A percentile compares a stretch with the other conserved stretches of the same genome.
Evolutionary conservation across 64 coral and sea anemone species (phyloP).

Genomic region (Montipora cactus): DNA sequence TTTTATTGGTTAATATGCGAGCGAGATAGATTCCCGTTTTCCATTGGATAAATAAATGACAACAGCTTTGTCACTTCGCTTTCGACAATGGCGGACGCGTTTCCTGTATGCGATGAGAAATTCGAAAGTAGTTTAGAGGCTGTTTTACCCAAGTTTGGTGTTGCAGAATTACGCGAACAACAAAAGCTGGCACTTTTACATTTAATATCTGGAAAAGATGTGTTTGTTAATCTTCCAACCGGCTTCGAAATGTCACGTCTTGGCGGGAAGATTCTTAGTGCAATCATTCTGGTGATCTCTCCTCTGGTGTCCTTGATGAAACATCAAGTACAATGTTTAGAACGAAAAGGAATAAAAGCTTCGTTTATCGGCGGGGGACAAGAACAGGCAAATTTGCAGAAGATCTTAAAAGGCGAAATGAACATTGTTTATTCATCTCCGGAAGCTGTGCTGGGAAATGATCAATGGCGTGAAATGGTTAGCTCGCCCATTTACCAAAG

Average conservation of each 20-base stretch:
- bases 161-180: background rate
- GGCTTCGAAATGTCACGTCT: background rate
- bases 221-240: background rate
- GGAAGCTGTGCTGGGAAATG: background rate
- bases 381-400: background rate
- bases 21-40: too few relatives aligned
- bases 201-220: too few relatives aligned
- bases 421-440: background rate
- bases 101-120: too few relatives aligned
- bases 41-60: too few relatives aligned
- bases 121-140: background rate
- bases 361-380: background rate
- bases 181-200: background rate
- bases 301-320: too few relatives aligned
- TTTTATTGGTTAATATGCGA: too few relatives aligned
- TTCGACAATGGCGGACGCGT: too few relatives aligned
- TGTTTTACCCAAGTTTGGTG: background rate
- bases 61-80: too few relatives aligned
- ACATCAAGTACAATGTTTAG: background rate
- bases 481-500: conserved; percentile 3
- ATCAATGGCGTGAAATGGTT: background rate
- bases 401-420: conserved; percentile 13
- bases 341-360: conserved; percentile 9
- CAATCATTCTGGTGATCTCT: too few relatives aligned
- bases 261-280: too few relatives aligned